Base-by-base conservation (phyloP, 2,888 invertebrate genomes). In the Microchrysa polita region DNA sequence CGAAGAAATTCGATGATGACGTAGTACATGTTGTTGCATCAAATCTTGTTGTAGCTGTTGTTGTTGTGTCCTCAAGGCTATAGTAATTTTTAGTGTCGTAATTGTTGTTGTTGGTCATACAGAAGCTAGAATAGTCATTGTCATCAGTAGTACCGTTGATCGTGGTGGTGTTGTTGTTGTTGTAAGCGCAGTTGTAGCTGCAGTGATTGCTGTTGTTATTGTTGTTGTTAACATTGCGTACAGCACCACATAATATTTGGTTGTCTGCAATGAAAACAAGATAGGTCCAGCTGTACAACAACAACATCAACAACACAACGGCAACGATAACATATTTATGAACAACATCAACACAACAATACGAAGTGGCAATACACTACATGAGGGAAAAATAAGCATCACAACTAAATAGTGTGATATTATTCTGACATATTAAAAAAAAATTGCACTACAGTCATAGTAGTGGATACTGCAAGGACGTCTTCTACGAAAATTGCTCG, bases 181-280 rank as follows among this genome's bases (percentile, higher is more conserved):
- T 88, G 88, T 87, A 88, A 88, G 88, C 88, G 14, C n/a, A 42
- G 22, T 73, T 72, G 57, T 86, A 86, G 88, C 87, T 86, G 88
- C 86, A 86, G 88, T 69, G 23, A 86, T 88, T 88, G 88, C 87
- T 88, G 88, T 88, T 88, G 87, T 61, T 72, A 61, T 60, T 72
- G 72, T 88, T 88, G 87, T 89, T 88, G 88, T 89, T 89, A 88
- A 89, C 89, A 90, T 89, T 90, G 88, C 89, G 89, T 89, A 88
- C 69, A 65, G 65, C 65, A 65, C 44, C n/a, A n/a, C n/a, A n/a
- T n/a, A n/a, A 65, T 65, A 65, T 89, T 89, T 90, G 89, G 88
- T 88, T 90, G 89, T 90, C 90, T 90, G 90, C 89, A 90, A 90
- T 89, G 89, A 89, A 88, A 90, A 74, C 76, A 76, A 76, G 74